Evolutionary conservation across 2,113 vertebrate species (phyloP).

Genomic region (Coturnix japonica): DNA sequence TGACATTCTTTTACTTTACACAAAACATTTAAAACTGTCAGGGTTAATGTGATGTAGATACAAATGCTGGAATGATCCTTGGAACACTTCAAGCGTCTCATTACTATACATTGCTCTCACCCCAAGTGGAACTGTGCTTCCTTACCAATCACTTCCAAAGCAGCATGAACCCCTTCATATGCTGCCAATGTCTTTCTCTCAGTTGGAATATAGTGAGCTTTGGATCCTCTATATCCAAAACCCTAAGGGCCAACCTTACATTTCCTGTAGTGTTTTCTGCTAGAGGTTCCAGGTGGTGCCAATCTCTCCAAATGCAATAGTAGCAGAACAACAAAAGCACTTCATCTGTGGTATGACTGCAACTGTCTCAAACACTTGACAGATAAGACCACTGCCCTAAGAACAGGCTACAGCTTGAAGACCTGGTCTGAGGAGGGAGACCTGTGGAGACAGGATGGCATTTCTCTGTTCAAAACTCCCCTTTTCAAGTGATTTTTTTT

Average conservation of each 20-base stretch:
- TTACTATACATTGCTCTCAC: background rate
- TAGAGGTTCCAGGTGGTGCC: background rate
- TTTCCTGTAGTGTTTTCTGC: background rate
- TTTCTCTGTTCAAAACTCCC: too few relatives aligned
- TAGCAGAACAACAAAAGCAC: too few relatives aligned
- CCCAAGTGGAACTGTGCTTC: background rate
- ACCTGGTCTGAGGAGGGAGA: too few relatives aligned
- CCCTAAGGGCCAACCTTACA: background rate
- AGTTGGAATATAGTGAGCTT: background rate
- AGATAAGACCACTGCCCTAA: too few relatives aligned
- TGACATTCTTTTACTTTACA: background rate
- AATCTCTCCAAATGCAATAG: background rate
- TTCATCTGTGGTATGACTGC: too few relatives aligned
- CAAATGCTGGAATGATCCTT: background rate
- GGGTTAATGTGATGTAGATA: background rate
- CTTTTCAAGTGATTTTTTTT: too few relatives aligned
- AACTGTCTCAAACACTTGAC: too few relatives aligned
- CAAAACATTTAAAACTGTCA: background rate
- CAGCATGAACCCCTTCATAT: too few relatives aligned
- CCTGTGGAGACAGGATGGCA: too few relatives aligned
- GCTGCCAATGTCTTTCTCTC: background rate
- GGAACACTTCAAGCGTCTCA: background rate
- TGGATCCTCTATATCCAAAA: background rate
- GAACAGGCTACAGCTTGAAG: too few relatives aligned
- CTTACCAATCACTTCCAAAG: too few relatives aligned